Percentiles rank a stretch among this genome's conserved stretches.
Evolutionary conservation across 2,888 invertebrate species (phyloP).

Genomic region (Rhagonycha fulva): DNA sequence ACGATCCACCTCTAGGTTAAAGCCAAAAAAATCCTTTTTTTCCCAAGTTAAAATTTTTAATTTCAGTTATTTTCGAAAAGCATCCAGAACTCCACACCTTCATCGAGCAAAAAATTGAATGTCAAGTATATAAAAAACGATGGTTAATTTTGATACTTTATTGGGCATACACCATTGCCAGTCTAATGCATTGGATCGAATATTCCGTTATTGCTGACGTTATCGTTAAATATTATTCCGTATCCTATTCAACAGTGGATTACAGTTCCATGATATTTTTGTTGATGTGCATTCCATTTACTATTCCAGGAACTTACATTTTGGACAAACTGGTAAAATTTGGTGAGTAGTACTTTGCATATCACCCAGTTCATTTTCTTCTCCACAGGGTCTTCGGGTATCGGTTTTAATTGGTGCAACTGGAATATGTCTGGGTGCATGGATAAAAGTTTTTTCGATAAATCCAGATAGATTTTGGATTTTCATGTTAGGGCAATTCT

Average conservation of each 20-base stretch:
- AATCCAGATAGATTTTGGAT: conserved; percentile 81
- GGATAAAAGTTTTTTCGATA: conserved; percentile 87
- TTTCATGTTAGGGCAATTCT: conserved; percentile 84
- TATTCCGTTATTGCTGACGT: too few species aligned
- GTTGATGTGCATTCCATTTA: not conserved
- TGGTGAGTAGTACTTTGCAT: not conserved
- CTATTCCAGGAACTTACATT: not conserved
- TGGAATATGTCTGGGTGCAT: conserved; percentile 85
- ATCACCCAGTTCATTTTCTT: not conserved
- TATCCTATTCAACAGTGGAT: not conserved
- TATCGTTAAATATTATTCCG: too few species aligned
- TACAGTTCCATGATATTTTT: not conserved
- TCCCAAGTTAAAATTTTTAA: too few species aligned
- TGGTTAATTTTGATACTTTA: not conserved
- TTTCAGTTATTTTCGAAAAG: too few species aligned
- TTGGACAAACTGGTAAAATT: not conserved
- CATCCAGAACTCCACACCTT: too few species aligned
- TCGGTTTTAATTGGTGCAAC: conserved; percentile 79
- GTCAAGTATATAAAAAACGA: not conserved
- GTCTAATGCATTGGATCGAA: too few species aligned
- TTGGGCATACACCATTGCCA: not conserved
- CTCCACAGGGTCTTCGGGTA: conserved; percentile 75
- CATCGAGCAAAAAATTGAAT: not conserved
- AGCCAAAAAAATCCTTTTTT: too few species aligned
- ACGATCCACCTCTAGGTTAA: too few species aligned